Conservation (phyloP, 2,888 invertebrate species). For the Allophyes oxyacanthae region DNA sequence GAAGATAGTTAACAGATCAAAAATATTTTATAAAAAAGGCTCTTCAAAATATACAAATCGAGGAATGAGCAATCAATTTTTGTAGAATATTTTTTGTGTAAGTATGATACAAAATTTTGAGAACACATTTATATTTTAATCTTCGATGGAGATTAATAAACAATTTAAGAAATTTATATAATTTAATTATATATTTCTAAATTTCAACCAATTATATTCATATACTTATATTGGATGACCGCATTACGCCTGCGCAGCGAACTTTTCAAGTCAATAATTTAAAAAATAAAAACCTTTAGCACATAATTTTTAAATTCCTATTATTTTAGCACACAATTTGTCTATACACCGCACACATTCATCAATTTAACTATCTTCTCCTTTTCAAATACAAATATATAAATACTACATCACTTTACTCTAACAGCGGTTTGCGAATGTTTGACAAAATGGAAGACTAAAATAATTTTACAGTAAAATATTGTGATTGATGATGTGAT, state of each 20-base stretch:
- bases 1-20: conserved; percentile 40
- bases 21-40: conserved; percentile 28
- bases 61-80: conserved; percentile 40
- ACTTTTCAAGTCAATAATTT: too few relatives aligned
- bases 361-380: conserved; percentile 44
- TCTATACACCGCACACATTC: conserved; percentile 14
- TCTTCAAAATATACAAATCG: conserved; percentile 49
- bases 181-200: conserved; percentile 9
- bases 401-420: conserved; percentile 16
- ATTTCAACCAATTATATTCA: conserved; percentile 37
- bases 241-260: too few relatives aligned
- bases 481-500: too few relatives aligned
- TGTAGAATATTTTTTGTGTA: conserved; percentile 13
- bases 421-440: conserved; percentile 32
- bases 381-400: conserved; percentile 24
- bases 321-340: conserved; percentile 15
- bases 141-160: neutral
- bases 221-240: too few relatives aligned
- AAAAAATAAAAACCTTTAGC: neutral
- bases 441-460: conserved; percentile 58
- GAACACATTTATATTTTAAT: neutral
- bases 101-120: conserved; percentile 11
- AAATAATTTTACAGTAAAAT: conserved; percentile 46
- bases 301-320: conserved; percentile 23
- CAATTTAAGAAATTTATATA: conserved; percentile 23